These are phyloP conservation scores for Phrynocephalus forsythii DNA, from an alignment of 2,797 vertebrate species.

Conservation along the genomic window DNA sequence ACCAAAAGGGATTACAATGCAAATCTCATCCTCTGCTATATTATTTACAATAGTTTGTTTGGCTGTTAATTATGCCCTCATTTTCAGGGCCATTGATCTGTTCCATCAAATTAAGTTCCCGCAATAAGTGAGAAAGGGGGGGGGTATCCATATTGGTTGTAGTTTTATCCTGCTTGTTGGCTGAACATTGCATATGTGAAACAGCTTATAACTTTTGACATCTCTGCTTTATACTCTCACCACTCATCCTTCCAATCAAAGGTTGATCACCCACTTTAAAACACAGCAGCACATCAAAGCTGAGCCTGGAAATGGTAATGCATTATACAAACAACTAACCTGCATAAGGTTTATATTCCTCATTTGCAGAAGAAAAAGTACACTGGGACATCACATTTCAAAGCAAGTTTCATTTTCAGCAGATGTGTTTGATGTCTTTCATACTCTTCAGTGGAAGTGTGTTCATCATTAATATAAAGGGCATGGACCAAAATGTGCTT, in stretches of 20 bases:
- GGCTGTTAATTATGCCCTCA: background rate
- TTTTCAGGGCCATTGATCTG: constrained; percentile 23
- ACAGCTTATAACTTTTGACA: constrained; percentile 11
- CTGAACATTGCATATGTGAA: constrained; percentile 6
- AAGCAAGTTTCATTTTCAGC: constrained; percentile 31
- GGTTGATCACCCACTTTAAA: background rate
- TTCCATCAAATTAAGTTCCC: constrained; percentile 21
- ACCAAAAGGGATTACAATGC: background rate
- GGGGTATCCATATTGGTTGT: background rate
- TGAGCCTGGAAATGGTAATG: background rate
- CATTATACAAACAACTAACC: background rate
- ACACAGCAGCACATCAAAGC: constrained; percentile 15
- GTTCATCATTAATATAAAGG: constrained; percentile 62
- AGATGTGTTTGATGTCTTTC: constrained; percentile 44
- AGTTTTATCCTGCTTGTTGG: background rate
- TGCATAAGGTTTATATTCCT: background rate
- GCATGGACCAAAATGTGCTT: constrained; percentile 38
- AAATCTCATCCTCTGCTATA: background rate
- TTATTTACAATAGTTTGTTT: constrained; percentile 6
- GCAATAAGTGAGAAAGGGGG: background rate
- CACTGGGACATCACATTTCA: constrained; percentile 9
- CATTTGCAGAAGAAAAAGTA: background rate
- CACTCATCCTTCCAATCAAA: background rate
- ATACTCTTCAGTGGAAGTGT: constrained; percentile 48
- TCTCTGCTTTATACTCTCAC: constrained; percentile 1